A percentile compares a stretch with the other conserved stretches of the same genome.
Evolutionary conservation across 2,113 vertebrate genomes (phyloP).

Genomic region (Tonatia bakeri): DNA sequence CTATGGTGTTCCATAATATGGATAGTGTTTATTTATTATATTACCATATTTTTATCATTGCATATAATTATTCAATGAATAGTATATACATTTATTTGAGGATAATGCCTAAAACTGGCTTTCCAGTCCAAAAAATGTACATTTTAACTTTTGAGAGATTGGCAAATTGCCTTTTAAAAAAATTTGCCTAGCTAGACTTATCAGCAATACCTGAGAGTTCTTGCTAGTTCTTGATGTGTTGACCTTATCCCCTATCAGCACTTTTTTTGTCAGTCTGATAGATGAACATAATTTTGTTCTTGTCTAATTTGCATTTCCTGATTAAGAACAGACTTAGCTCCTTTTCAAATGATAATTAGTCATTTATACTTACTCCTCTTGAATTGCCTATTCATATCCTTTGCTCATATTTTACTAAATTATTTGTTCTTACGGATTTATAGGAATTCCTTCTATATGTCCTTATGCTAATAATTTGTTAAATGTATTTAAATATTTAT

Average conservation of each 20-base stretch:
- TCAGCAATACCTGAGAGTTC: not conserved
- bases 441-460: not conserved
- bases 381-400: not conserved
- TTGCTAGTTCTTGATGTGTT: not conserved
- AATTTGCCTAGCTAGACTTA: not conserved
- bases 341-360: not conserved
- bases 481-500: not conserved
- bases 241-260: not conserved
- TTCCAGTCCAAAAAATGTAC: not conserved
- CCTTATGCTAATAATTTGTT: not conserved
- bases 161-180: not conserved
- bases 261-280: not conserved
- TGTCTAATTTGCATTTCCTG: not conserved
- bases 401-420: conserved; percentile 3
- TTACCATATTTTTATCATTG: not conserved
- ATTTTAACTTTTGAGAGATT: not conserved
- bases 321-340: not conserved
- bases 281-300: not conserved
- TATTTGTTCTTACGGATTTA: not conserved
- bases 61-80: not conserved
- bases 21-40: not conserved
- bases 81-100: not conserved
- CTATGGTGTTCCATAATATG: not conserved
- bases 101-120: not conserved
- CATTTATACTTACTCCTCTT: not conserved